Evolutionary conservation across 2,797 vertebrate genomes (phyloP).

Genomic region (Malacoraja senta): DNA sequence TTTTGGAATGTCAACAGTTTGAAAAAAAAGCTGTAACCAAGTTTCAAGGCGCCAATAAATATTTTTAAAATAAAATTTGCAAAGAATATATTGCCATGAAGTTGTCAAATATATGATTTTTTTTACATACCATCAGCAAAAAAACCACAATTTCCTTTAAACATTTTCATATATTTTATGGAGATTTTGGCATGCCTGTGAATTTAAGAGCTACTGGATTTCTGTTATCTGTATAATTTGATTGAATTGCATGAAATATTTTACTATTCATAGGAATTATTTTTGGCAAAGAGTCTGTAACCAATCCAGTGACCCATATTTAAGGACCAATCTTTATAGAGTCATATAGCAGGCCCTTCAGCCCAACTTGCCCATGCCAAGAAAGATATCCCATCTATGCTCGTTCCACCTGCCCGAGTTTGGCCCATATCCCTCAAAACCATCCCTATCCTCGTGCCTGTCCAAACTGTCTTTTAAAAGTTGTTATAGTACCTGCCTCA

Average conservation of each 20-base stretch:
- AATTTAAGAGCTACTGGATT: background rate
- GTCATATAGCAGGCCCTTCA: no score
- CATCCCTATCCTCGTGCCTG: no score
- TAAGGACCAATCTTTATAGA: no score
- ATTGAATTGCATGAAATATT: background rate
- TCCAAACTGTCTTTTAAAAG: no score
- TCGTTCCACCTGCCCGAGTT: no score
- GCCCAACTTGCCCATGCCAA: no score
- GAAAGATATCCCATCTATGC: no score
- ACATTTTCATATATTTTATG: background rate
- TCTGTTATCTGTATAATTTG: background rate
- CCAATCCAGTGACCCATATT: background rate
- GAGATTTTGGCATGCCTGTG: background rate
- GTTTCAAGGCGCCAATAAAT: background rate
- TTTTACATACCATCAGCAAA: background rate
- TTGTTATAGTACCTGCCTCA: no score
- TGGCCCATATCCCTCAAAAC: no score
- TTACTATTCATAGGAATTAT: background rate
- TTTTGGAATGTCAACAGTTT: background rate
- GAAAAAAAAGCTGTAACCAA: constrained; percentile 6
- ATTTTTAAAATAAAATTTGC: background rate
- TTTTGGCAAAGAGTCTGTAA: background rate
- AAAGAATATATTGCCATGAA: background rate
- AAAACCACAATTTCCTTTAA: background rate
- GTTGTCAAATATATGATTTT: background rate